Conservation (phyloP, 2,888 invertebrate genomes). For the Gari tellinella region DNA sequence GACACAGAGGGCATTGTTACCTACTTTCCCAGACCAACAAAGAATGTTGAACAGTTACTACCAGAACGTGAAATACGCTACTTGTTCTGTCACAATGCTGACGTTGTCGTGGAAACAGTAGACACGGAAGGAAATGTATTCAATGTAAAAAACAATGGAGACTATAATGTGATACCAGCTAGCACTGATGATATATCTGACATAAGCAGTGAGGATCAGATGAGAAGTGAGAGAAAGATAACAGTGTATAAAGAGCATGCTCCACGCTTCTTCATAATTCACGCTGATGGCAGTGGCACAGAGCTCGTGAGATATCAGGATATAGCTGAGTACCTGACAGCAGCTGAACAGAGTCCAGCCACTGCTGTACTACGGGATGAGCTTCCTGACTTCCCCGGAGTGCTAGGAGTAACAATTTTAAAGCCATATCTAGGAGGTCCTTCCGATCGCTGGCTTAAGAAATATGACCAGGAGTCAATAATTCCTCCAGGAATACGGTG, state of each 20-base stretch:
- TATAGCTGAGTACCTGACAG: slow-evolving; percentile 79
- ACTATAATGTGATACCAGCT: slow-evolving; percentile 71
- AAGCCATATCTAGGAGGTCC: slow-evolving; percentile 77
- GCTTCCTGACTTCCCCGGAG: slow-evolving; percentile 82
- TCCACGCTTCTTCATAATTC: slow-evolving; percentile 82
- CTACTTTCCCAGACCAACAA: slow-evolving; percentile 76
- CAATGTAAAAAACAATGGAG: slow-evolving; percentile 81
- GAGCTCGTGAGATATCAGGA: slow-evolving; percentile 82
- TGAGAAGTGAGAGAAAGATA: slow-evolving; percentile 64
- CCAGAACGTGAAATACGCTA: slow-evolving; percentile 77
- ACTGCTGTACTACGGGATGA: slow-evolving; percentile 82
- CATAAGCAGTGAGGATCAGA: slow-evolving; percentile 64
- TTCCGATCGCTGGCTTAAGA: slow-evolving; percentile 82
- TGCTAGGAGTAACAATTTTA: slow-evolving; percentile 81
- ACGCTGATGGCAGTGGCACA: slow-evolving; percentile 82
- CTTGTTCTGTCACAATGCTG: slow-evolving; percentile 80
- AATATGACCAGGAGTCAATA: slow-evolving; percentile 81
- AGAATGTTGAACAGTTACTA: slow-evolving; percentile 70
- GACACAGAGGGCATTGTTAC: slow-evolving; percentile 74
- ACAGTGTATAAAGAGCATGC: slow-evolving; percentile 78
- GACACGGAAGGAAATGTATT: slow-evolving; percentile 82
- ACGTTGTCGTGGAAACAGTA: slow-evolving; percentile 79
- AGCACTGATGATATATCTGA: slow-evolving; percentile 70
- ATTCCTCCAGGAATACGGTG: slow-evolving; percentile 81
- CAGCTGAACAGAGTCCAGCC: slow-evolving; percentile 80